Percentiles rank a stretch among this genome's conserved stretches.
Conservation (phyloP, 2,113 vertebrate species). For the Connochaetes taurinus region DNA sequence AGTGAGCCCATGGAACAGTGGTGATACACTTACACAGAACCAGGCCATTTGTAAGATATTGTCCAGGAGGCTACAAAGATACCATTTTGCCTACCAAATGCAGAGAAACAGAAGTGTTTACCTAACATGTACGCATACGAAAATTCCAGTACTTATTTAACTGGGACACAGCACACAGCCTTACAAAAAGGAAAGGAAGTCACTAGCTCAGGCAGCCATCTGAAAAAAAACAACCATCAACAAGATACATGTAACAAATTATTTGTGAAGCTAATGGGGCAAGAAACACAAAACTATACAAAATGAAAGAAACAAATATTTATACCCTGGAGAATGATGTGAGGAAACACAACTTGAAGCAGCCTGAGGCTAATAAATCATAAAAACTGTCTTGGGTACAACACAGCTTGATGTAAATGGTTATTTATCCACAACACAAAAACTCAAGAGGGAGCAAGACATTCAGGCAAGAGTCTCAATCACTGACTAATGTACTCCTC, state of each 20-base stretch:
- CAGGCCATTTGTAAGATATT: neutral
- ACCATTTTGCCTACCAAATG: neutral
- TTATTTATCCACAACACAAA: neutral
- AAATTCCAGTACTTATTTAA: neutral
- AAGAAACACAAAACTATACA: neutral
- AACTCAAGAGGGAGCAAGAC: neutral
- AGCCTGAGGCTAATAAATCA: neutral
- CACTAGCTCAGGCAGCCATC: neutral
- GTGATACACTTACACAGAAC: neutral
- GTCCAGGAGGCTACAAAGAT: neutral
- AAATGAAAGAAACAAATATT: slow-evolving; percentile 10
- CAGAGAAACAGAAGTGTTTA: neutral
- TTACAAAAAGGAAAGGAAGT: neutral
- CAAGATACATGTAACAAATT: neutral
- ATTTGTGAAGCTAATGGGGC: neutral
- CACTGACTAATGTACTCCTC: neutral
- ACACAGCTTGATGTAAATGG: neutral
- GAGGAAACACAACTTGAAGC: neutral
- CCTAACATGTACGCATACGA: neutral
- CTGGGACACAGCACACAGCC: neutral
- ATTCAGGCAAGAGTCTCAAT: neutral
- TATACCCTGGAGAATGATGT: neutral
- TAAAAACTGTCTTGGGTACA: neutral
- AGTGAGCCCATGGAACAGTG: neutral
- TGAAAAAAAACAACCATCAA: neutral